Evolutionary conservation across 2,113 vertebrate genomes (phyloP).

Genomic region (Lophotis ruficrista): DNA sequence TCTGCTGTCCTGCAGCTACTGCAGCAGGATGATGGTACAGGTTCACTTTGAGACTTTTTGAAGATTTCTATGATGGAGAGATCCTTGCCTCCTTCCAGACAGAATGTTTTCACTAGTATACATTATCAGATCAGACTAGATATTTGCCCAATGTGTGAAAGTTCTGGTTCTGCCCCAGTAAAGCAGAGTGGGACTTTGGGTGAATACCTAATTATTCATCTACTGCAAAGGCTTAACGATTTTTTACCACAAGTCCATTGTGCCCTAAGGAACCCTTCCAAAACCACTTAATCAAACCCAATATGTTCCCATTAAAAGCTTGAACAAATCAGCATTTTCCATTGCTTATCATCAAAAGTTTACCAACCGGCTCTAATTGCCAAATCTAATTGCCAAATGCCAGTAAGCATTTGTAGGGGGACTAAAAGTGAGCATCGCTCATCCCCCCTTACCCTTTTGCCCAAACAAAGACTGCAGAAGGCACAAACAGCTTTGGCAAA

Average conservation of each 20-base stretch:
- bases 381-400: not conserved
- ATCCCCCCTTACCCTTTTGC: not conserved
- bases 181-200: not conserved
- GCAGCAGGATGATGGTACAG: not conserved
- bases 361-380: not conserved
- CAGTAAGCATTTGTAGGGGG: not conserved
- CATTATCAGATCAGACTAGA: not conserved
- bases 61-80: not conserved
- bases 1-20: not conserved
- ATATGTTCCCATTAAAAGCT: not conserved
- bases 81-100: not conserved
- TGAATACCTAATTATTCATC: not conserved
- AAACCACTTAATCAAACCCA: not conserved
- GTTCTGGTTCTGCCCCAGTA: not conserved
- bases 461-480: not conserved
- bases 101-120: not conserved
- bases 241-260: not conserved
- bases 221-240: not conserved
- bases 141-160: not conserved
- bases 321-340: conserved; percentile 18
- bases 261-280: conserved; percentile 2
- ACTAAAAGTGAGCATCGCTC: rapidly evolving
- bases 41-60: not conserved
- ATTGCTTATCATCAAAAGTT: conserved; percentile 9
- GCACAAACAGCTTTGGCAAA: not conserved